Conservation (phyloP, 2,113 vertebrate species). For the Antennarius striatus region DNA sequence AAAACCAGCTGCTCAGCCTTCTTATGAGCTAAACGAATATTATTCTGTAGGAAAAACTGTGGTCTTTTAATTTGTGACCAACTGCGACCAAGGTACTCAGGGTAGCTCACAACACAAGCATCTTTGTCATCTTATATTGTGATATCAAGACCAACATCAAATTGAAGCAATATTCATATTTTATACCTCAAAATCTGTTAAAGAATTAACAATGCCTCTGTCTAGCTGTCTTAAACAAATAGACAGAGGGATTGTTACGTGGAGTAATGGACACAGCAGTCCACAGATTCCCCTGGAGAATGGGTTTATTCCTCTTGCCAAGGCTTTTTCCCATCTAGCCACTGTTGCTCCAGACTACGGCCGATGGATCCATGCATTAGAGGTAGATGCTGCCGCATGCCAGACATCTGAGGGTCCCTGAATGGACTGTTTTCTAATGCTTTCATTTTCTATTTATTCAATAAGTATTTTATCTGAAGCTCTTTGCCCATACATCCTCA, state of each 20-base stretch:
- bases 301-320: constrained; percentile 61
- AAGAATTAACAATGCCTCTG: constrained; percentile 48
- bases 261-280: constrained; percentile 66
- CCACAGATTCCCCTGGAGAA: constrained; percentile 66
- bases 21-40: constrained; percentile 75
- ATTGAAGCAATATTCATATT: constrained; percentile 5
- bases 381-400: constrained; percentile 62
- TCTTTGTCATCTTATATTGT: not conserved
- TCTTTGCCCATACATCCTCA: constrained; percentile 8
- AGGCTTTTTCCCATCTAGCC: constrained; percentile 71
- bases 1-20: constrained; percentile 89
- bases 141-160: constrained; percentile 4
- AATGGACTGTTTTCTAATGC: constrained; percentile 55
- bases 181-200: constrained; percentile 16
- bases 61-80: not conserved
- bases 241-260: constrained; percentile 61
- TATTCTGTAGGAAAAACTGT: constrained; percentile 80
- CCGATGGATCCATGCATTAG: constrained; percentile 69
- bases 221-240: constrained; percentile 41
- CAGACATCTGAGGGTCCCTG: constrained; percentile 65
- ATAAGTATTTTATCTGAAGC: constrained; percentile 47
- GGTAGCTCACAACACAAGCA: not conserved
- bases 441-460: constrained; percentile 43
- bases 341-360: constrained; percentile 73
- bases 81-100: not conserved